phyloP scores from a whole-genome alignment of 2,113 vertebrate genomes.

The Oryzias woworae region DNA sequence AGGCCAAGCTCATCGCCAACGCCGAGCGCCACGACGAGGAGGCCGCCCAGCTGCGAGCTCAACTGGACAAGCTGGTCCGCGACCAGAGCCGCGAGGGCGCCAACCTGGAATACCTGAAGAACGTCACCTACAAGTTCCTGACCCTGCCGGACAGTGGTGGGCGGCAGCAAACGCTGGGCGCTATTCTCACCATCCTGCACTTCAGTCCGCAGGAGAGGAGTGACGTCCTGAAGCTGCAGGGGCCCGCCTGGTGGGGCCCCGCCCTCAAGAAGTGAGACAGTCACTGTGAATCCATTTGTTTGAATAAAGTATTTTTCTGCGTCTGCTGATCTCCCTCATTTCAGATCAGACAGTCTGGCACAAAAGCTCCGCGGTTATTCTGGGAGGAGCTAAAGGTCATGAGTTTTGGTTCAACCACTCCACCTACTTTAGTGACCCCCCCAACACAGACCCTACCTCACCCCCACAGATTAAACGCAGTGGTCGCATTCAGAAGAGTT shows the following conservation, averaged over 20 bases:
- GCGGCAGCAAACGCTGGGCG: slow-evolving; percentile 89
- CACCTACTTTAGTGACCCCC: no score
- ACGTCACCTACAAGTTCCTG: slow-evolving; percentile 88
- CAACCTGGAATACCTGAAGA: slow-evolving; percentile 97
- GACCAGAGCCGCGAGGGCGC: slow-evolving; percentile 89
- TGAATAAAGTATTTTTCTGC: slow-evolving; percentile 55
- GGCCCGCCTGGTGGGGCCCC: slow-evolving; percentile 77
- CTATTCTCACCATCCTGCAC: slow-evolving; percentile 91
- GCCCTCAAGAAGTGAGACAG: slow-evolving; percentile 72
- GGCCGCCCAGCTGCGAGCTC: slow-evolving; percentile 53
- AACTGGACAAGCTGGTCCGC: slow-evolving; percentile 80
- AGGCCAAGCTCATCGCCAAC: slow-evolving; percentile 75
- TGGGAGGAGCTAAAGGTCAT: no score
- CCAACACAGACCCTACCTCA: no score
- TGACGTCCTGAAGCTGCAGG: slow-evolving; percentile 76
- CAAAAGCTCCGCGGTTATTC: no score
- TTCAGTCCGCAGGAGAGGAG: slow-evolving; percentile 92
- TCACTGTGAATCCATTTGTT: slow-evolving; percentile 15
- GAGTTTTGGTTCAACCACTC: no score
- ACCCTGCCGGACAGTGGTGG: slow-evolving; percentile 86
- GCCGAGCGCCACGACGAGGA: slow-evolving; percentile 82
- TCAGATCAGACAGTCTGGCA: not conserved
- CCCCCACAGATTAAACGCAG: no score
- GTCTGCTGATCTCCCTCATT: not conserved
- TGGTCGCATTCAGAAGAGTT: no score